These are phyloP conservation scores for Conus betulinus DNA, from an alignment of 1,140 invertebrate genomes.

Conservation along the genomic window DNA sequence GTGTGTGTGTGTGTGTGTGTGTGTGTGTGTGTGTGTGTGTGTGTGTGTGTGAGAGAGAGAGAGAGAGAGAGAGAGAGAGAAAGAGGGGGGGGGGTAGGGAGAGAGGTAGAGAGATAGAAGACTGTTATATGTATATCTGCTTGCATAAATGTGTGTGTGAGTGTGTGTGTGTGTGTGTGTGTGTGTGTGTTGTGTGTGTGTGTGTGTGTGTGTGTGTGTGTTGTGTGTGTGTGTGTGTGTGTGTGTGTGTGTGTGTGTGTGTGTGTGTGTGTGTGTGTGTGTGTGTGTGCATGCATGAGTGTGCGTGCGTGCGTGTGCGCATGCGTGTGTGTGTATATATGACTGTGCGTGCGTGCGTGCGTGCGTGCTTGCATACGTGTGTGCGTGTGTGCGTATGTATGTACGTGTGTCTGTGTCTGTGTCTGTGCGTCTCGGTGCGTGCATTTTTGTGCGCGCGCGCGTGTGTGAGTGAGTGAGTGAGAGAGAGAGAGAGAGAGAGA, in stretches of 20 bases:
- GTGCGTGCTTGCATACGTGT: neutral
- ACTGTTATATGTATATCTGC: neutral
- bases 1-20: neutral
- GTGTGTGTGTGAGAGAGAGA: constrained; percentile 2
- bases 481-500: constrained; percentile 12
- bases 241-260: constrained; percentile 19
- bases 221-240: constrained; percentile 25
- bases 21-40: constrained; percentile 28
- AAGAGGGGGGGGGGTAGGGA: too few relatives aligned
- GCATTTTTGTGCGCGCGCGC: too few relatives aligned
- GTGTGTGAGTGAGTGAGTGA: neutral
- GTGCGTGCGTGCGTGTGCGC: neutral
- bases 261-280: neutral
- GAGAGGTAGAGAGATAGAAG: too few relatives aligned
- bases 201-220: constrained; percentile 15
- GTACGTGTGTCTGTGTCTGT: neutral
- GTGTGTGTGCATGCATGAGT: neutral
- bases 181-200: neutral
- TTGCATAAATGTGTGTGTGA: neutral
- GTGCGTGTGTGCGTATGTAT: neutral
- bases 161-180: neutral
- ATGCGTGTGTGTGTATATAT: neutral
- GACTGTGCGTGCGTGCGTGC: neutral
- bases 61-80: too few relatives aligned
- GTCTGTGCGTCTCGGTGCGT: too few relatives aligned